phyloP scores from a whole-genome alignment of 2,797 vertebrate genomes.

The Clarias laeviceps region DNA sequence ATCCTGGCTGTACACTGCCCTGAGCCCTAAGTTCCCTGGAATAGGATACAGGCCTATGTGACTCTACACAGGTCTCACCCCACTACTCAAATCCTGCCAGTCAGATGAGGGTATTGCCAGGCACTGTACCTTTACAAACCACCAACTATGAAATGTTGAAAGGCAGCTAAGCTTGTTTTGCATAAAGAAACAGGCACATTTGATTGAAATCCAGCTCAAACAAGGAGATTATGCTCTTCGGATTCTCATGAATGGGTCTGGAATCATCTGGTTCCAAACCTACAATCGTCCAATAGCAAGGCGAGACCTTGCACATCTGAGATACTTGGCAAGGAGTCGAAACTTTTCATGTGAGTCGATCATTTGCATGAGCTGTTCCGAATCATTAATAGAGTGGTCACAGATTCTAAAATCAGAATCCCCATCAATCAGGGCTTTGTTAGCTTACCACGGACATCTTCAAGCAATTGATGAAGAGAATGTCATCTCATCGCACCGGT shows the following conservation, averaged over 20 bases:
- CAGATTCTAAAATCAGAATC: neutral
- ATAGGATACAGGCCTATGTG: too few species aligned
- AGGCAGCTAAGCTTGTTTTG: neutral
- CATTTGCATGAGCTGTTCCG: constrained; percentile 23
- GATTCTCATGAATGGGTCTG: neutral
- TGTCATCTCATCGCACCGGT: neutral
- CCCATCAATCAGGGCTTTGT: neutral
- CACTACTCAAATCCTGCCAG: neutral
- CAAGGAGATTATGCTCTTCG: neutral
- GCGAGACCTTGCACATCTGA: neutral
- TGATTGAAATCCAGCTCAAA: neutral
- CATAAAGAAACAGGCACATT: neutral
- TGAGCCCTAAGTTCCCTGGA: too few species aligned
- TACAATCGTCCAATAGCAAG: neutral
- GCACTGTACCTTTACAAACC: neutral
- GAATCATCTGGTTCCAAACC: neutral
- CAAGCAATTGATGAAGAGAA: neutral
- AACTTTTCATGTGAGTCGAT: neutral
- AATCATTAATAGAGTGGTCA: constrained; percentile 11
- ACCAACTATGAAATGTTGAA: neutral
- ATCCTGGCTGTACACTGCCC: too few species aligned
- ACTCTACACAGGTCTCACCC: neutral
- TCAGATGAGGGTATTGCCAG: neutral
- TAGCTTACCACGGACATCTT: neutral
- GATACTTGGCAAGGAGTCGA: neutral